Base-by-base conservation (phyloP, 2,888 invertebrate genomes). In the Sphaeridia pumilis region DNA sequence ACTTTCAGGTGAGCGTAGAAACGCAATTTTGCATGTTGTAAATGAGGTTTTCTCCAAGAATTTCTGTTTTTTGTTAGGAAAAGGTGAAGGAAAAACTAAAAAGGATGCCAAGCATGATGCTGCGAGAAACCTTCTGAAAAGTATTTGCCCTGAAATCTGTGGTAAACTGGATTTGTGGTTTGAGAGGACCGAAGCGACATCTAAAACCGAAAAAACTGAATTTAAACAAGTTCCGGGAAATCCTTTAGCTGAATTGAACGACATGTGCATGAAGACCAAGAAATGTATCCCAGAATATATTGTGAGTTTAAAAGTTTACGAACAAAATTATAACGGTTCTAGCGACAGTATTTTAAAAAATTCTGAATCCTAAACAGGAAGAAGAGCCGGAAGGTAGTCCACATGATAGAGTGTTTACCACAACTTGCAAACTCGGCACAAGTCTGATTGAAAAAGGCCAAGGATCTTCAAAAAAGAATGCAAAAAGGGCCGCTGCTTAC, bases 71-170 rank as follows among this genome's bases (percentile, higher is more conserved):
- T 47, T 28, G 43, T 28, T 27, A 61, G 62, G 58, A 14, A 54
- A 34, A 25, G 60, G 57, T 21, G 25, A 36, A 26, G 63, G 59
- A 20, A 52, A 55, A 46, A 61, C 55, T 12, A 62, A 62, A 36
- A 64, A 64, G 34, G 62, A 62, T 45, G 62, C 64, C 4, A 59
- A 59, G 38, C 62, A 62, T 25, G 58, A 61, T 34, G 62, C 64
- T 21, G 60, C 64, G 1, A 62, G 56, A 24, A 38, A 46, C 28
- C 36, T 64, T 10, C 36, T 64, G 21, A 44, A 10, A 22, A 44
- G 24, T 22, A 4, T 22, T 12, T 14, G 21, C 12, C 25, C 5
- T 22, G 26, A 20, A 12, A 17, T 7, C n/a, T 5, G n/a, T 22
- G 38, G 20, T 38, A 38, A 5, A 7, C 5, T 38, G 17, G 38